These are phyloP conservation scores for Parochlus steinenii DNA, from an alignment of 2,888 invertebrate species.

Conservation along the genomic window DNA sequence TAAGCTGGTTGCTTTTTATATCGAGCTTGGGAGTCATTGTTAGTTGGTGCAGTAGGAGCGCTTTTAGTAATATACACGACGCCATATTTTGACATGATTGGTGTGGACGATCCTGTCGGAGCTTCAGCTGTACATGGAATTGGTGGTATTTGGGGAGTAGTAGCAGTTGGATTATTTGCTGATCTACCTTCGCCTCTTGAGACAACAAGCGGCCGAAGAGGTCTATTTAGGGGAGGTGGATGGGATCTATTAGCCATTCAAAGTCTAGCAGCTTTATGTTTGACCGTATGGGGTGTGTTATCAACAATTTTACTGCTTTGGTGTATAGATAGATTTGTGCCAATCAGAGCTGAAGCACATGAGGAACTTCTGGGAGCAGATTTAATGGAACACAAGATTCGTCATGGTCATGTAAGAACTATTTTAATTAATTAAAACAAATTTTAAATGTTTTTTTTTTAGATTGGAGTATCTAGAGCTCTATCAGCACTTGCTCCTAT, in stretches of 20 bases:
- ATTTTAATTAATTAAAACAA: conserved; percentile 13
- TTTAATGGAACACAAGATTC: conserved; percentile 49
- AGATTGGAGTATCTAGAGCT: conserved; percentile 42
- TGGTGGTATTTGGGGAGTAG: conserved; percentile 42
- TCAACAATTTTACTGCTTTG: conserved; percentile 51
- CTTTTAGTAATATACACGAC: conserved; percentile 4
- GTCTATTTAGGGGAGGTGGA: conserved; percentile 25
- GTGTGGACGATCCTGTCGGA: conserved; percentile 45
- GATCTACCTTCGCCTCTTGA: conserved; percentile 55
- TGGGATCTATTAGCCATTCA: conserved; percentile 47
- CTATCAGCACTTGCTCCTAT: conserved; percentile 46
- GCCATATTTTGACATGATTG: conserved; percentile 6
- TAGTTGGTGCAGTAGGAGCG: conserved; percentile 9
- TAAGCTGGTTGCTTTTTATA: conserved; percentile 12
- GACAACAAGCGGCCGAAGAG: conserved; percentile 51
- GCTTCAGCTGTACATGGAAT: conserved; percentile 66
- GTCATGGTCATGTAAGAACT: conserved; percentile 42
- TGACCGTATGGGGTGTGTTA: conserved; percentile 49
- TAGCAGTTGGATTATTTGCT: conserved; percentile 74
- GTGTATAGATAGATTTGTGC: conserved; percentile 51
- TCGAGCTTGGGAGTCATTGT: conserved; percentile 11
- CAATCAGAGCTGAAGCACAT: conserved; percentile 59
- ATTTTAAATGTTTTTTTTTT: conserved; percentile 14
- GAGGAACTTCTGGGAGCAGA: conserved; percentile 71
- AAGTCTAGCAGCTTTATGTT: conserved; percentile 43